Percentiles rank a stretch among this genome's conserved stretches.
Evolutionary conservation across 2,797 vertebrate species (phyloP).

Genomic region (Bufotes viridis): DNA sequence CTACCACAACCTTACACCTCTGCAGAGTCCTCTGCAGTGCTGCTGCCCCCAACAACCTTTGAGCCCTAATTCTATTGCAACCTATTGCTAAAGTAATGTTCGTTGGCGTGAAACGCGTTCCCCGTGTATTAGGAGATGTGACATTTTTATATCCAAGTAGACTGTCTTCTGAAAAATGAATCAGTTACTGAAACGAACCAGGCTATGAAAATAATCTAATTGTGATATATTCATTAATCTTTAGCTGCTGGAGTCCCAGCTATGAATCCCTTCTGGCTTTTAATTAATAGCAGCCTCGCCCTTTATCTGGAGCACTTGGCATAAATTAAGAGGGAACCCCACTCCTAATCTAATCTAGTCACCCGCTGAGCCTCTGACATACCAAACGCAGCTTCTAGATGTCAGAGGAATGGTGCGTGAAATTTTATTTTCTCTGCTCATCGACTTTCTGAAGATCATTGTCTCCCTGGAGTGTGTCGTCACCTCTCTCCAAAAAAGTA

Average conservation of each 20-base stretch:
- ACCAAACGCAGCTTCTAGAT: conserved; percentile 65
- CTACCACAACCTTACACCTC: no score
- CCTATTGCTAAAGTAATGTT: neutral
- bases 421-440: conserved; percentile 77
- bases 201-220: conserved; percentile 34
- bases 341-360: conserved; percentile 82
- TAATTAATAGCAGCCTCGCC: conserved; percentile 87
- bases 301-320: conserved; percentile 75
- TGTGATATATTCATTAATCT: conserved; percentile 66
- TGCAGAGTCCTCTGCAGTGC: neutral
- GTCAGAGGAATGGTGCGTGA: conserved; percentile 70
- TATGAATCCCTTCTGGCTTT: conserved; percentile 78
- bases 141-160: neutral
- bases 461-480: conserved; percentile 28
- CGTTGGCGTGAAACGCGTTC: neutral
- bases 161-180: conserved; percentile 26
- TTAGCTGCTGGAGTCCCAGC: conserved; percentile 66
- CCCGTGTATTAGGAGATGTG: neutral
- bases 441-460: conserved; percentile 38
- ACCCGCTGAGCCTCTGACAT: conserved; percentile 68
- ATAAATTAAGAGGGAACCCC: conserved; percentile 82
- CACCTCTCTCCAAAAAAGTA: conserved; percentile 9
- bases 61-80: neutral
- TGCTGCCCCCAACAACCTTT: no score
- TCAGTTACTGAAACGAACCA: neutral